Evolutionary conservation across 2,888 invertebrate species (phyloP).

Genomic region (Glyphotaelius pellucidus): DNA sequence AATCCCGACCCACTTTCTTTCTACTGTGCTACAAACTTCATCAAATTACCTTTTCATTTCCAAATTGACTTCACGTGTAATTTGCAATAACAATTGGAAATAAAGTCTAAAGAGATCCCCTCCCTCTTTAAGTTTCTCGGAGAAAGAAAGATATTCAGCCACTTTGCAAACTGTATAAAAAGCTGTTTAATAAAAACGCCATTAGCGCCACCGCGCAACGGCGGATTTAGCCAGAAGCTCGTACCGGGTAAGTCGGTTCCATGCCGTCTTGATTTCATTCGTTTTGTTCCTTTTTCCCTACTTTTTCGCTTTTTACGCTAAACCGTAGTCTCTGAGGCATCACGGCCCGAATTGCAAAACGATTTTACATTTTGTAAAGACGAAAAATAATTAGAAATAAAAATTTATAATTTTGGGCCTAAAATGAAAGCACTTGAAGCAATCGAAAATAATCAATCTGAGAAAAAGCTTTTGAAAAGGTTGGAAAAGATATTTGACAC

Average conservation of each 20-base stretch:
- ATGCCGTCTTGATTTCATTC: conserved; percentile 30
- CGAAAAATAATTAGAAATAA: not conserved
- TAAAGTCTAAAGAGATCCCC: not conserved
- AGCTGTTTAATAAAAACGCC: conserved; percentile 29
- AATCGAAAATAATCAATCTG: not conserved
- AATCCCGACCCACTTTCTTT: too few species aligned
- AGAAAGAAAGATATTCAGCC: not conserved
- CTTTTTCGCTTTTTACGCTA: not conserved
- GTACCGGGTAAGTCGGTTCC: not conserved
- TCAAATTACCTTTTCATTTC: not conserved
- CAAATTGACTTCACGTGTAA: not conserved
- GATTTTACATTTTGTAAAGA: not conserved
- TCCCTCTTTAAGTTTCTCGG: not conserved
- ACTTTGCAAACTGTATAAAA: conserved; percentile 7
- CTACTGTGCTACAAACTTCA: not conserved
- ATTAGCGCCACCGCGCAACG: conserved; percentile 11
- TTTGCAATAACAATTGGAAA: not conserved
- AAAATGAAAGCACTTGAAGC: not conserved
- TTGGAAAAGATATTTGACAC: too few species aligned
- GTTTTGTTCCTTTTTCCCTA: not conserved
- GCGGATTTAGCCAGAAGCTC: not conserved
- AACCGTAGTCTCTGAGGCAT: not conserved
- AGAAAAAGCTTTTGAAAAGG: too few species aligned
- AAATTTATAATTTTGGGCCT: not conserved
- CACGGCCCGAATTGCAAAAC: conserved; percentile 32